phyloP scores from a whole-genome alignment of 2,888 invertebrate genomes.

The Amblyjoppa proteus region DNA sequence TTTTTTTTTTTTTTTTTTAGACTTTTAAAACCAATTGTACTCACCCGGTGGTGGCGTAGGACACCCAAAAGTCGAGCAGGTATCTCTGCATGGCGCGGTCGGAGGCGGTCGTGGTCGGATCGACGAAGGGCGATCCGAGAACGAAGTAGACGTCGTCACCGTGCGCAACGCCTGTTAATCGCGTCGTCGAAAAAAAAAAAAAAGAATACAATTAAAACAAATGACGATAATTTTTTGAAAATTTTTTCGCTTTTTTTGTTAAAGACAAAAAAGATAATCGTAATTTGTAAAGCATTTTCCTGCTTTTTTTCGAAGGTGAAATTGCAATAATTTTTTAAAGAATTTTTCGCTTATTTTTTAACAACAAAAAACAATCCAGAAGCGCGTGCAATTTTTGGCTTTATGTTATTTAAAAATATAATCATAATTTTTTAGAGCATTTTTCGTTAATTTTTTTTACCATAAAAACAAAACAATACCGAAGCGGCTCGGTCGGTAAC shows the following conservation, averaged over 20 bases:
- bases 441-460: no score
- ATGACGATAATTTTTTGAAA: neutral
- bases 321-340: no score
- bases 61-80: constrained; percentile 86
- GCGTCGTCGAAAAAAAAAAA: neutral
- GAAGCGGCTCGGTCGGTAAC: no score
- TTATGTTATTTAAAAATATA: no score
- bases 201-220: neutral
- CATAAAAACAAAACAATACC: no score
- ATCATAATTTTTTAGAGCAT: no score
- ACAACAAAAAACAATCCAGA: no score
- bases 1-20: no score
- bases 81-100: constrained; percentile 86
- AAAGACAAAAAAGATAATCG: neutral
- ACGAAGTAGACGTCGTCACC: constrained; percentile 88
- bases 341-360: no score
- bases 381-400: no score
- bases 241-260: neutral
- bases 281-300: neutral
- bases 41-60: constrained; percentile 88
- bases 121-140: constrained; percentile 82
- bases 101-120: constrained; percentile 82
- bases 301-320: neutral
- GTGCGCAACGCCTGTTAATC: constrained; percentile 87
- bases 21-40: constrained; percentile 5